Conservation (phyloP, 2,888 invertebrate species). For the Salpingus planirostris region DNA sequence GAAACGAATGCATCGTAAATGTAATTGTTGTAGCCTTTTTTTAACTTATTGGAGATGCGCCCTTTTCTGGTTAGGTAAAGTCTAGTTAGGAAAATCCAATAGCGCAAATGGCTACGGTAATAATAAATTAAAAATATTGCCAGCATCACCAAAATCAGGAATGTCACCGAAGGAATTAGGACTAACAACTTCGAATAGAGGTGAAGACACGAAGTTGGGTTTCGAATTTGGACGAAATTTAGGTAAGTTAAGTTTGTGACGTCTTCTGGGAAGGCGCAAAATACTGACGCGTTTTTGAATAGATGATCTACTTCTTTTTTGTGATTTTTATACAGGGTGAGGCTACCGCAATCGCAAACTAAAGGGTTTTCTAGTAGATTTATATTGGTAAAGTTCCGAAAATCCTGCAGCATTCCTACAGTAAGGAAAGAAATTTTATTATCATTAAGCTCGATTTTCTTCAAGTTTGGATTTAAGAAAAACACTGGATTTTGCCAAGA, state of each 20-base stretch:
- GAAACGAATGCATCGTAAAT: slow-evolving; percentile 55
- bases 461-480: neutral
- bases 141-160: slow-evolving; percentile 41
- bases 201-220: neutral
- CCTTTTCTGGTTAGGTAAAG: slow-evolving; percentile 44
- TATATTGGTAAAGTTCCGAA: slow-evolving; percentile 42
- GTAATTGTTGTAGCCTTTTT: slow-evolving; percentile 32
- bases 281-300: slow-evolving; percentile 12
- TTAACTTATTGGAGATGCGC: slow-evolving; percentile 12
- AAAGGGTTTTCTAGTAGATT: slow-evolving; percentile 48
- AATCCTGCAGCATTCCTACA: slow-evolving; percentile 50
- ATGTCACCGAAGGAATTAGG: slow-evolving; percentile 13
- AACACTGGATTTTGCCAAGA: slow-evolving; percentile 42
- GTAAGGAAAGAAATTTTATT: slow-evolving; percentile 51
- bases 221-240: slow-evolving; percentile 18
- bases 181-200: slow-evolving; percentile 8
- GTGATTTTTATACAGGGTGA: slow-evolving; percentile 2
- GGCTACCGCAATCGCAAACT: slow-evolving; percentile 44
- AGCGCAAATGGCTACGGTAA: slow-evolving; percentile 44
- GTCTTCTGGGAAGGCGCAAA: slow-evolving; percentile 23
- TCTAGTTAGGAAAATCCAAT: slow-evolving; percentile 50
- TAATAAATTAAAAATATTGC: slow-evolving; percentile 38
- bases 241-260: slow-evolving; percentile 20
- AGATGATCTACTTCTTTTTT: slow-evolving; percentile 5
- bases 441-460: slow-evolving; percentile 25